Base-by-base conservation (phyloP, 2,888 invertebrate genomes). In the Acronicta psi region DNA sequence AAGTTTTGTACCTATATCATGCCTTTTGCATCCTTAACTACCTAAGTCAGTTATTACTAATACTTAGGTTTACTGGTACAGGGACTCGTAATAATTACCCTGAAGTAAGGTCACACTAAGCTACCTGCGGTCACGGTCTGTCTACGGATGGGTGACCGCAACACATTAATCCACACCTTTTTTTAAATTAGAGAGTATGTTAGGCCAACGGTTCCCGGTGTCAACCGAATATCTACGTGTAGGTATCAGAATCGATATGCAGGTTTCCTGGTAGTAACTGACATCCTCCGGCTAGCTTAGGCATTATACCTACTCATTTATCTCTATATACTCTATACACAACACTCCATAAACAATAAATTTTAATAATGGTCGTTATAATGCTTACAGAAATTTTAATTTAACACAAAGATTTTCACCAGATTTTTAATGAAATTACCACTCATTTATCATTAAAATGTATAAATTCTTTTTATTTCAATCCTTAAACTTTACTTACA, bases 1-100 rank as follows among this genome's bases (percentile, higher is more conserved):
- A 75, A 79, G 72, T 78, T 79, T 71, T 52, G 50, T 59, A 46
- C 49, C 59, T 69, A 69, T 69, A 76, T 74, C 70, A 73, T 72
- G 75, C 65, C 70, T 65, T 68, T 52, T 71, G 69, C 77, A 77
- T 75, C 76, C 36, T 49, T 14, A 58, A 62, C 54, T 14, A 58
- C 60, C 54, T 71, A 57, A 59, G 54, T 55, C 42, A 56, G 65
- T 55, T 66, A 59, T 52, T 59, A 65, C 69, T 45, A 55, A 42
- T 31, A 10, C 40, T 40, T 59, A 69, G 58, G 57, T 73, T 68
- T 53, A 2, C 0, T 29, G 2, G 11, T 2, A 11, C 29, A 29
- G n/a, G n/a, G n/a, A n/a, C n/a, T 11, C 10, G 29, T 29, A 34
- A 34, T 34, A 8, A 25, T 3, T 3, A 20, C 20, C 5, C 5